Conservation (phyloP, 1,140 invertebrate species). For the Trichonephila inaurata region DNA sequence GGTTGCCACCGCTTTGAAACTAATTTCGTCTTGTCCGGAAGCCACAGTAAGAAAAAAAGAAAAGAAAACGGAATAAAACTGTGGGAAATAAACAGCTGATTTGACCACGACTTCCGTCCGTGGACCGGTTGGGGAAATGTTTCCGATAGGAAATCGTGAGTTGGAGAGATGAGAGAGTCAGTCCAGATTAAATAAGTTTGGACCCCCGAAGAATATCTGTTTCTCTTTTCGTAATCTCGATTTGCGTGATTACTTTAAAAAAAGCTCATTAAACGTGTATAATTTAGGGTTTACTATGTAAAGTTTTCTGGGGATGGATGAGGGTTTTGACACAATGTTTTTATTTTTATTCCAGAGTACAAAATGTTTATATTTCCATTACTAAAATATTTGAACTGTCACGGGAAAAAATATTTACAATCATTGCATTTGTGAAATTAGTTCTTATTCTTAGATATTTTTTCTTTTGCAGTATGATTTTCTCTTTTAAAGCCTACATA, state of each 20-base stretch:
- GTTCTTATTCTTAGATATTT: no score
- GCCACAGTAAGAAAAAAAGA: conserved; percentile 27
- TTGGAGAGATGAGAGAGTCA: neutral
- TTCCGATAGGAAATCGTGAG: conserved; percentile 53
- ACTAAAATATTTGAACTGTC: no score
- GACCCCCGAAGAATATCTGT: neutral
- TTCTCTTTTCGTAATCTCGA: neutral
- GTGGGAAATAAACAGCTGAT: conserved; percentile 72
- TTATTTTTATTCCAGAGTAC: neutral
- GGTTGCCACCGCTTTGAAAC: conserved; percentile 49
- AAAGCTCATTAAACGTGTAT: neutral
- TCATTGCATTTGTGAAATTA: no score
- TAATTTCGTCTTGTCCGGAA: conserved; percentile 68
- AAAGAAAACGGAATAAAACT: conserved; percentile 30
- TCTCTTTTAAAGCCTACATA: no score
- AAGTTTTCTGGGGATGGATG: neutral
- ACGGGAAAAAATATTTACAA: no score
- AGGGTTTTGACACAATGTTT: neutral
- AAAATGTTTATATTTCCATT: no score
- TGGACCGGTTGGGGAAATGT: conserved; percentile 37
- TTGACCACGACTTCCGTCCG: conserved; percentile 37
- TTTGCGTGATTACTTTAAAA: neutral
- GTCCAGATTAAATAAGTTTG: conserved; percentile 34
- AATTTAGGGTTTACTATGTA: neutral
- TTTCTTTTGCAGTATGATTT: no score